These are phyloP conservation scores for Theropithecus gelada DNA, from an alignment of 2,113 vertebrate genomes.

Conservation along the genomic window DNA sequence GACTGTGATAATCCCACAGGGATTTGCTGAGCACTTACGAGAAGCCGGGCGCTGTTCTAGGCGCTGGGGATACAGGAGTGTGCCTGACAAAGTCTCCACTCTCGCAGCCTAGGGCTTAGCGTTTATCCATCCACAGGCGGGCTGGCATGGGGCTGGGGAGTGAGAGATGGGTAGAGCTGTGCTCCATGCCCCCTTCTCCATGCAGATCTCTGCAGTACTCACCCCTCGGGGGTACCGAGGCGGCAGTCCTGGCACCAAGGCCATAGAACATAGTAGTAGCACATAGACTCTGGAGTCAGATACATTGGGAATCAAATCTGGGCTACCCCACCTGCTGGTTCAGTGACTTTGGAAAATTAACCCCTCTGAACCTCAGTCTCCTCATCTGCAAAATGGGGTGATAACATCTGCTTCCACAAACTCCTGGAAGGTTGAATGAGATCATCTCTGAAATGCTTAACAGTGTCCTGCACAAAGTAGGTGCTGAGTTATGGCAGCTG, in stretches of 20 bases:
- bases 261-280: background rate
- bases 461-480: background rate
- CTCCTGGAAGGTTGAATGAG: background rate
- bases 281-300: background rate
- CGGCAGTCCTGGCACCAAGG: background rate
- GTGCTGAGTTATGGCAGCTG: accelerated
- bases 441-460: background rate
- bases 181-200: background rate
- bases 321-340: background rate
- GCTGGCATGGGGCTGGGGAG: background rate
- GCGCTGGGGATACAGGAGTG: too few relatives aligned
- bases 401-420: background rate
- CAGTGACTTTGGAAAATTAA: background rate
- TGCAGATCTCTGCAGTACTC: background rate
- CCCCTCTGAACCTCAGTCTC: background rate
- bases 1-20: too few relatives aligned
- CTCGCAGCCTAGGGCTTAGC: accelerated
- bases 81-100: accelerated
- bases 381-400: constrained; percentile 10
- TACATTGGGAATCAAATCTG: background rate
- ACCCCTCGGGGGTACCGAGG: background rate
- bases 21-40: background rate
- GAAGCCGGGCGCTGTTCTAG: background rate
- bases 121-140: accelerated
- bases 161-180: accelerated